Evolutionary conservation across 1,140 invertebrate genomes (phyloP).

Genomic region (Zaprionus davidi): DNA sequence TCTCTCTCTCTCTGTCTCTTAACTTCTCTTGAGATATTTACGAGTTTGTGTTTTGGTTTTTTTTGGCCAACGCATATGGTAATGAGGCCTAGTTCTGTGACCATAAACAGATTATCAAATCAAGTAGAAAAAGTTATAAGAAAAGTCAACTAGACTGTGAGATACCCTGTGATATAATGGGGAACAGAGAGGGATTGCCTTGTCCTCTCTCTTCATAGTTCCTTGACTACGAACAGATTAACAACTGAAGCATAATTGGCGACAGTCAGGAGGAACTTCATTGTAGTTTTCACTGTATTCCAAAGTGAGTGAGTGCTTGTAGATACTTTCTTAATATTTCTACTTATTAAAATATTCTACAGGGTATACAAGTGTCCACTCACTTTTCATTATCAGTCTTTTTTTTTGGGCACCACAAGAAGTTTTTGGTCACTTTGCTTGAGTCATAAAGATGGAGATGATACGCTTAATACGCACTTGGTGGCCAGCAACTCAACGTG

Average conservation of each 20-base stretch:
- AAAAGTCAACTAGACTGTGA: neutral
- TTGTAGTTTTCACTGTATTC: no score
- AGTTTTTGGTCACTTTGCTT: slow-evolving; percentile 37
- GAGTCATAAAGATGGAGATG: slow-evolving; percentile 58
- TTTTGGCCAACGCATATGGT: slow-evolving; percentile 56
- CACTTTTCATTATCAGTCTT: slow-evolving; percentile 61
- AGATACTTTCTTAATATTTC: no score
- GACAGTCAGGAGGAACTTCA: no score
- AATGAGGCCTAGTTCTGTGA: slow-evolving; percentile 74
- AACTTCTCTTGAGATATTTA: slow-evolving; percentile 22
- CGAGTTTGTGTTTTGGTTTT: slow-evolving; percentile 17
- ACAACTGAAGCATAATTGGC: no score
- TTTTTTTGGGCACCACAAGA: slow-evolving; percentile 2
- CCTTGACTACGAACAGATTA: no score
- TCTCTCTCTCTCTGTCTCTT: slow-evolving; percentile 10
- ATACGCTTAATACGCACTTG: slow-evolving; percentile 60
- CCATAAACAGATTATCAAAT: slow-evolving; percentile 70
- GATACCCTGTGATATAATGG: neutral
- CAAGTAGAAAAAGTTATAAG: neutral
- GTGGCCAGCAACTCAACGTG: neutral
- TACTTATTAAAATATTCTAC: neutral
- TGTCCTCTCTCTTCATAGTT: no score
- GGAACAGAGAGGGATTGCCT: neutral
- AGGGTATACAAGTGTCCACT: slow-evolving; percentile 30
- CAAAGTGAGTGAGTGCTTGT: no score